Conservation (phyloP, 1,140 invertebrate genomes). For the Aricia agestis region DNA sequence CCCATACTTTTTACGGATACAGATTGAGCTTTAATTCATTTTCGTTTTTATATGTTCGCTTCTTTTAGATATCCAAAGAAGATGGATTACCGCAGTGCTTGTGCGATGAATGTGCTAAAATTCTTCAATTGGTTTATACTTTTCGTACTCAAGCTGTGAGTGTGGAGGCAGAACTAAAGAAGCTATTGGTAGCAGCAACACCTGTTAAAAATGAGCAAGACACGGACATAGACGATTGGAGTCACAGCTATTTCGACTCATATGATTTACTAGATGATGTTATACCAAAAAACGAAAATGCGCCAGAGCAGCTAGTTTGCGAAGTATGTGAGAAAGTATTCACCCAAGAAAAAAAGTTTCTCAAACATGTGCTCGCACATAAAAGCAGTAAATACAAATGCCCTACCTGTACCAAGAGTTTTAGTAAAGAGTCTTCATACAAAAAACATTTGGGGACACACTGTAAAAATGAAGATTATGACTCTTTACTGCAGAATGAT, state of each 20-base stretch:
- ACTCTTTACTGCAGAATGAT: slow-evolving; percentile 1
- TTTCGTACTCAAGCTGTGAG: slow-evolving; percentile 56
- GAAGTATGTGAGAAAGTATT: slow-evolving; percentile 40
- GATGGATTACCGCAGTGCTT: slow-evolving; percentile 67
- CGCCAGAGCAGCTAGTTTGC: slow-evolving; percentile 30
- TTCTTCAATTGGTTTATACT: slow-evolving; percentile 46
- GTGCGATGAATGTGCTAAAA: slow-evolving; percentile 57
- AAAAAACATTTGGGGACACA: slow-evolving; percentile 49
- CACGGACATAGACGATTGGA: slow-evolving; percentile 36
- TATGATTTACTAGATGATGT: slow-evolving; percentile 33
- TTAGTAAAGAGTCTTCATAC: slow-evolving; percentile 42
- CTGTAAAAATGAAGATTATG: slow-evolving; percentile 24
- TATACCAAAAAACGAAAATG: slow-evolving; percentile 30
- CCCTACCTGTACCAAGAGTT: slow-evolving; percentile 47
- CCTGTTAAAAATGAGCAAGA: slow-evolving; percentile 39
- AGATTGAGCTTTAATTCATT: background rate
- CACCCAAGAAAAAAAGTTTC: slow-evolving; percentile 37
- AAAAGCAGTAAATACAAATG: slow-evolving; percentile 35
- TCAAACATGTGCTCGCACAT: slow-evolving; percentile 45
- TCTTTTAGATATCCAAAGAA: slow-evolving; percentile 52
- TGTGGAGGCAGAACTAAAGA: slow-evolving; percentile 49
- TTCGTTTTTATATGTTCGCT: background rate
- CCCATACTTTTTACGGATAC: no score
- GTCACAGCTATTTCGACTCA: slow-evolving; percentile 32
- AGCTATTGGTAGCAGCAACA: slow-evolving; percentile 32